A percentile compares a stretch with the other conserved stretches of the same genome.
Evolutionary conservation across 2,797 vertebrate genomes (phyloP).

Genomic region (Rhinoraja longicauda): DNA sequence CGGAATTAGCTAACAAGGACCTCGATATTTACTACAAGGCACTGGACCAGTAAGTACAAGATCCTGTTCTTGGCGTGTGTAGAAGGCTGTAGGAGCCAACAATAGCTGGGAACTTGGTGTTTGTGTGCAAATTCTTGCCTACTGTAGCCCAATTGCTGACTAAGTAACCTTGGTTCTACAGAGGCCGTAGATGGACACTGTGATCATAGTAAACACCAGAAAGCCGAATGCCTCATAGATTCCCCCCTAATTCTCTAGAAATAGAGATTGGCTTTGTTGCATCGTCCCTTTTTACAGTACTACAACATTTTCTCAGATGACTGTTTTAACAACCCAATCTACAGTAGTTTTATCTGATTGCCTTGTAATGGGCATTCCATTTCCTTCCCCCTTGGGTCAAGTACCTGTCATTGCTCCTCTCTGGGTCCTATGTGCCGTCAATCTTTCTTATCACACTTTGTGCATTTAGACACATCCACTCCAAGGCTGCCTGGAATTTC

Average conservation of each 20-base stretch:
- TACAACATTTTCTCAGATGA: too few relatives aligned
- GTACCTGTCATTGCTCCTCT: neutral
- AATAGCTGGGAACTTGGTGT: too few relatives aligned
- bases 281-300: neutral
- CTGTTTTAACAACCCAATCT: neutral
- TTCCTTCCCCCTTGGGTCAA: neutral
- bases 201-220: neutral
- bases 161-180: too few relatives aligned
- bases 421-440: neutral
- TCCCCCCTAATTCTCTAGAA: neutral
- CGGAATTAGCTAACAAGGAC: slow-evolving; percentile 89
- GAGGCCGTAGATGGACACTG: too few relatives aligned
- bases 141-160: too few relatives aligned
- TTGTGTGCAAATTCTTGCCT: too few relatives aligned
- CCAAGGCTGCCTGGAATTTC: too few relatives aligned
- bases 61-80: too few relatives aligned
- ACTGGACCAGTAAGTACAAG: slow-evolving; percentile 80
- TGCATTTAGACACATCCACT: neutral
- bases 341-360: neutral
- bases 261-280: neutral
- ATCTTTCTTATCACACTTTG: neutral
- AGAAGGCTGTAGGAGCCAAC: too few relatives aligned
- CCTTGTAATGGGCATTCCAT: neutral
- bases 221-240: neutral
- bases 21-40: slow-evolving; percentile 94